Conservation (phyloP, 1,140 invertebrate genomes). For the Polypedilum pembai region DNA sequence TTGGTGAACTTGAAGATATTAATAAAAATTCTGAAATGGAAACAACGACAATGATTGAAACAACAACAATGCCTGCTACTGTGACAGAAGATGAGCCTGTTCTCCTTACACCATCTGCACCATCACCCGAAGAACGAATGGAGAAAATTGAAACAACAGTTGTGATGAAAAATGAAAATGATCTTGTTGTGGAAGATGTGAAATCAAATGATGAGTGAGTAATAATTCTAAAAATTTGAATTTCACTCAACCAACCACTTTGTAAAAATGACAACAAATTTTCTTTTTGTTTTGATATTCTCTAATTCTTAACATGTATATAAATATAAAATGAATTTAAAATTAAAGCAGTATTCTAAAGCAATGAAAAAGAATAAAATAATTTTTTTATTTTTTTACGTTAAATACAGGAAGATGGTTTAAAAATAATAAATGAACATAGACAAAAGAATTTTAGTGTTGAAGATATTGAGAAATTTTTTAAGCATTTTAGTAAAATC, state of each 20-base stretch:
- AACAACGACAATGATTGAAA: neutral
- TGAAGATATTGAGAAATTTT: no score
- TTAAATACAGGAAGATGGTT: no score
- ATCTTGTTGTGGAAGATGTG: neutral
- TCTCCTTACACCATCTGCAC: neutral
- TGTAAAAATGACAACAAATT: neutral
- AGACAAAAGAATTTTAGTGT: no score
- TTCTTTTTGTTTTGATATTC: no score
- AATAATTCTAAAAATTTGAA: conserved; percentile 9
- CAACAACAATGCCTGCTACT: neutral
- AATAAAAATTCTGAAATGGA: neutral
- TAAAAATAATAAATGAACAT: no score
- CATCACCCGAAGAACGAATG: neutral
- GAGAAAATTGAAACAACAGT: neutral
- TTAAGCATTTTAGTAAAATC: no score
- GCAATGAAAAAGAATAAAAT: neutral
- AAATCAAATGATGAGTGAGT: conserved; percentile 25
- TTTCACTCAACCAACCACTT: neutral
- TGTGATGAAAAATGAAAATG: neutral
- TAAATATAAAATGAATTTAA: neutral
- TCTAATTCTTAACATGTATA: neutral
- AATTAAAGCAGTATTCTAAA: conserved; percentile 25
- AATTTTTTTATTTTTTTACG: no score
- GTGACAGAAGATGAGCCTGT: neutral
- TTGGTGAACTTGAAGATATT: conserved; percentile 37